A percentile compares a stretch with the other conserved stretches of the same genome.
Conservation (phyloP, 2,113 vertebrate genomes). For the Rousettus leschenaultii region DNA sequence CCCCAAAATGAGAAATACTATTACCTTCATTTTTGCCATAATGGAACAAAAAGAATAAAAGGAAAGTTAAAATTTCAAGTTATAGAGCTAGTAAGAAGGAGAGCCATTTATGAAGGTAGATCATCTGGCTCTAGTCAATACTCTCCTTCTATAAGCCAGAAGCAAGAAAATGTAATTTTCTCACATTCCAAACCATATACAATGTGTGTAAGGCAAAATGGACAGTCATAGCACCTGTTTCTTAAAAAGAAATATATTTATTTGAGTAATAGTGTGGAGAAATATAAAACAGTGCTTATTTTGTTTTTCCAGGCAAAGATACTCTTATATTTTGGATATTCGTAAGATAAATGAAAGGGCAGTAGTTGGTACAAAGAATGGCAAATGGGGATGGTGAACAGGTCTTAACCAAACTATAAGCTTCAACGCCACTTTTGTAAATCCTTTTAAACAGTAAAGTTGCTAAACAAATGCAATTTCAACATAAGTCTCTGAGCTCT, state of each 20-base stretch:
- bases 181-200: background rate
- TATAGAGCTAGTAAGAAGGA: background rate
- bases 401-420: background rate
- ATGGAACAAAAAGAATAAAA: background rate
- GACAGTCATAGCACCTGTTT: background rate
- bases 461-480: background rate
- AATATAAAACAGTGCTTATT: background rate
- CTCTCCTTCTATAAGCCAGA: background rate
- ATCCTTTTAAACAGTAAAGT: background rate
- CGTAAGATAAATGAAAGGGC: background rate
- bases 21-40: background rate
- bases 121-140: background rate
- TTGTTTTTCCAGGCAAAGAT: background rate
- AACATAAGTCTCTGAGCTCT: background rate
- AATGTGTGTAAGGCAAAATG: background rate
- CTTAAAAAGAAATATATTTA: background rate
- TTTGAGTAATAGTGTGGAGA: background rate
- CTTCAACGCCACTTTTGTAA: background rate
- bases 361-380: background rate
- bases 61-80: background rate
- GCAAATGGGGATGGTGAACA: background rate
- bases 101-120: background rate
- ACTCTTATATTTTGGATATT: background rate
- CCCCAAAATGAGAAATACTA: background rate
- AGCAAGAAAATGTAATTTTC: background rate